phyloP scores from a whole-genome alignment of 2,888 invertebrate genomes.

The Cosmia pyralina region DNA sequence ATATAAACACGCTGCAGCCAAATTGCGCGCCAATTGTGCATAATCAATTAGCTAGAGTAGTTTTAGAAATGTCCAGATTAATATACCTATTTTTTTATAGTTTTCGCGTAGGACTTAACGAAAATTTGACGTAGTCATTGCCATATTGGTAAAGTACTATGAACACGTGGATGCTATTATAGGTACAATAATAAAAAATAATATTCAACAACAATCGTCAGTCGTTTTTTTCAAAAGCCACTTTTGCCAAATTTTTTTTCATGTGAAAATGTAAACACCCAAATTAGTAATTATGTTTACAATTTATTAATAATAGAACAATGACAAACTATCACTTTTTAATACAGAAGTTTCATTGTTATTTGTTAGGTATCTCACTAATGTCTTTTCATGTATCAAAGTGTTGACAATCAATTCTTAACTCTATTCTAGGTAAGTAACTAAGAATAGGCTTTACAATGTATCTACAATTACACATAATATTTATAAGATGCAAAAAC shows the following conservation, averaged over 20 bases:
- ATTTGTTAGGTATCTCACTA: conserved; percentile 80
- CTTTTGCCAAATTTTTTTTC: not conserved
- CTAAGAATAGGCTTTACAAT: conserved; percentile 60
- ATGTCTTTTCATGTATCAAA: conserved; percentile 85
- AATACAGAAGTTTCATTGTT: conserved; percentile 61
- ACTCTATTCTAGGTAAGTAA: conserved; percentile 47
- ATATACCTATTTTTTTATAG: no score
- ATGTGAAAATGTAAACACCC: conserved; percentile 26
- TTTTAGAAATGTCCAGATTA: conserved; percentile 5
- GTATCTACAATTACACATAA: conserved; percentile 54
- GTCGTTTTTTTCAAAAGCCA: conserved; percentile 26
- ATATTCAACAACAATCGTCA: conserved; percentile 10
- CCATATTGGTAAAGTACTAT: not conserved
- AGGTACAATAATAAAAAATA: conserved; percentile 27
- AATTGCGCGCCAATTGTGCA: not conserved
- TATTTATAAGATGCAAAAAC: conserved; percentile 37
- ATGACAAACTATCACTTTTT: conserved; percentile 42
- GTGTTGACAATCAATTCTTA: conserved; percentile 66
- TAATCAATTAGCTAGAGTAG: not conserved
- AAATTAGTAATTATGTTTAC: conserved; percentile 37
- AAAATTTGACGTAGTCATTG: not conserved
- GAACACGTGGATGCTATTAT: conserved; percentile 3
- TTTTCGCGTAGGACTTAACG: not conserved
- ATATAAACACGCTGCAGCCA: not conserved
- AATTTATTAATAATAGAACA: conserved; percentile 40